These are phyloP conservation scores for Pteronotus mesoamericanus DNA, from an alignment of 2,797 vertebrate genomes.

Conservation along the genomic window DNA sequence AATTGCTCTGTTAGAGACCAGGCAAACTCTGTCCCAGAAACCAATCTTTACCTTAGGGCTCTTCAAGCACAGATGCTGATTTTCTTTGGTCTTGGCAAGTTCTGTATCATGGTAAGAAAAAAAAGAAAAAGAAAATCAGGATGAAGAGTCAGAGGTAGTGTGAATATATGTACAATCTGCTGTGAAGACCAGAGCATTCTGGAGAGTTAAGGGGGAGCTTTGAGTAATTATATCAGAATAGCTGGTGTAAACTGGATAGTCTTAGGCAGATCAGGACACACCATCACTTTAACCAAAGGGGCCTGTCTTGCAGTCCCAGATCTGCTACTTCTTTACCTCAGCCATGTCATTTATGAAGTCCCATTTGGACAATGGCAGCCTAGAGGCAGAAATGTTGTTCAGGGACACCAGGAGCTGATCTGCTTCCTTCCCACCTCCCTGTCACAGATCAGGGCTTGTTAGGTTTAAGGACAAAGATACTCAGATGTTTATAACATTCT, in stretches of 20 bases:
- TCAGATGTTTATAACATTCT: not conserved
- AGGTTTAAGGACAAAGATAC: not conserved
- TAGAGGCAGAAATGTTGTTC: not conserved
- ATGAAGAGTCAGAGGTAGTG: not conserved
- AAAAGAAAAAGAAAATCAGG: not conserved
- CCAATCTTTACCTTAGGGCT: not conserved
- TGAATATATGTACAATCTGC: not conserved
- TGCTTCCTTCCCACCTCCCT: not conserved
- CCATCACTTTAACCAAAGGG: not conserved
- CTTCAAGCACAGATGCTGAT: not conserved
- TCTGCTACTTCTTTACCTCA: not conserved
- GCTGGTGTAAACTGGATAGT: not conserved
- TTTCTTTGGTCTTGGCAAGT: not conserved
- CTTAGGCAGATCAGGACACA: not conserved
- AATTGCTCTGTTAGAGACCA: not conserved
- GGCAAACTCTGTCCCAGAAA: not conserved
- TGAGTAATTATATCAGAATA: not conserved
- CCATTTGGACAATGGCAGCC: not conserved
- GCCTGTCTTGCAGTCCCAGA: not conserved
- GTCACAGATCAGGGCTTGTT: not conserved
- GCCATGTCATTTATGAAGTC: not conserved
- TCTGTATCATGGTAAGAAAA: not conserved
- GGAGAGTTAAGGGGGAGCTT: not conserved
- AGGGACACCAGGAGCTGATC: not conserved
- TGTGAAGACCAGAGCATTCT: not conserved